These are phyloP conservation scores for Ditula angustiorana DNA, from an alignment of 2,888 invertebrate genomes.

Conservation along the genomic window DNA sequence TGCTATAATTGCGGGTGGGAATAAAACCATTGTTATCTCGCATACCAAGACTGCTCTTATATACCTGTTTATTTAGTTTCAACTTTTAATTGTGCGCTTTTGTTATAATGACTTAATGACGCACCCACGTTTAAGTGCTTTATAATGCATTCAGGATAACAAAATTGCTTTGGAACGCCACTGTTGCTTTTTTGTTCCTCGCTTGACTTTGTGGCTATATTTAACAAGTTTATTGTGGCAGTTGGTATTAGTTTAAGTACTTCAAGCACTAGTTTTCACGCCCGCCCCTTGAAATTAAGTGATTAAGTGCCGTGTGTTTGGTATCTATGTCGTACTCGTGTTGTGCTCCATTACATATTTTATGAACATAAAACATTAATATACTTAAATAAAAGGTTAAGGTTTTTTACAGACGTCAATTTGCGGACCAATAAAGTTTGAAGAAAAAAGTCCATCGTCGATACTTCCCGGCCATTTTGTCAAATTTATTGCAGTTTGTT, in stretches of 20 bases:
- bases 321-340: background rate
- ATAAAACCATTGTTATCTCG: constrained; percentile 46
- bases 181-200: constrained; percentile 8
- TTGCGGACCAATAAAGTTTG: constrained; percentile 30
- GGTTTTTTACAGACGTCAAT: constrained; percentile 17
- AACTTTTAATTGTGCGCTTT: constrained; percentile 73
- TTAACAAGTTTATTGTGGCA: constrained; percentile 21
- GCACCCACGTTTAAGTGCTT: constrained; percentile 54
- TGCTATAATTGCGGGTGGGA: constrained; percentile 42
- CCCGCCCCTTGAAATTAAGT: constrained; percentile 6
- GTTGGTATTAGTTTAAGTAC: constrained; percentile 15
- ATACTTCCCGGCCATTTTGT: constrained; percentile 22
- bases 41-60: constrained; percentile 58
- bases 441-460: constrained; percentile 27
- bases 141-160: constrained; percentile 48
- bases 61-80: constrained; percentile 73
- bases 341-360: background rate
- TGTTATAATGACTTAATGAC: constrained; percentile 69
- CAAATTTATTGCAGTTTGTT: constrained; percentile 29
- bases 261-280: constrained; percentile 11
- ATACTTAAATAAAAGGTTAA: background rate
- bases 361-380: background rate
- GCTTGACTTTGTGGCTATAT: constrained; percentile 1
- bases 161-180: constrained; percentile 56
- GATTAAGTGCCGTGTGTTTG: constrained; percentile 5